Evolutionary conservation across 2,797 vertebrate species (phyloP), one percentile per base, ranked within the genome.

Genomic region (Eulemur albifrons): DNA sequence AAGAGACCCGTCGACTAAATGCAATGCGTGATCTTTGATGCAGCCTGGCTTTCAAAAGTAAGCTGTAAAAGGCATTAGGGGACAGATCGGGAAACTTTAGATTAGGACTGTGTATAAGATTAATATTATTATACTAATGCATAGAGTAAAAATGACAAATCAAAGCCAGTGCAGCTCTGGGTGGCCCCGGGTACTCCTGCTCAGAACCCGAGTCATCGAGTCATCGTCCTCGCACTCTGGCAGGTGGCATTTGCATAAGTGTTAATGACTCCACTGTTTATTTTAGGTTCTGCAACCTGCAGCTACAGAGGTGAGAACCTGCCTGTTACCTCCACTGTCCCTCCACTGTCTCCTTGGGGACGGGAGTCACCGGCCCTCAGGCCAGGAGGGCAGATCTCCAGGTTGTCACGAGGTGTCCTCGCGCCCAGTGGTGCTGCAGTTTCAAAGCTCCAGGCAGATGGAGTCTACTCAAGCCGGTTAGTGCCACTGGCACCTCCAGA

Each of bases 371-470:
- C 3, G 89, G 30, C 17, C 13, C 72, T 17, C 2, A 1, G 18
- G 35, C 32, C 2, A 0, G 5, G 4, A 2, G 8, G 50, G 20
- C 14, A 14, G 52, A 18, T 10, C 0, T 0, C 10, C 23, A 12
- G 17, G 27, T 1, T 4, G 25, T 7, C 4, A 1, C 1, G 45
- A 15, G 7, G 35, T 2, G 5, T n/a, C n/a, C 20, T 79, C 40
- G 18, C 0, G 0, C 8, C 3, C 10, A 0, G 18, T 0, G 0
- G 7, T 9, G n/a, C n/a, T 48, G 73, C 43, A 5, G 2, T 25
- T 50, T 59, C 12, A 20, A 13, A 27, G 38, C 63, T 2, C 7
- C 30, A 9, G 59, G 61, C 5, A 0, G 25, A 0, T 0, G 32
- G 32, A 18, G 63, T 3, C 73, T 23, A 27, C 21, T 30, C 6